These are phyloP conservation scores for Drosophila mauritiana DNA, from an alignment of 1,140 invertebrate species.

Conservation along the genomic window DNA sequence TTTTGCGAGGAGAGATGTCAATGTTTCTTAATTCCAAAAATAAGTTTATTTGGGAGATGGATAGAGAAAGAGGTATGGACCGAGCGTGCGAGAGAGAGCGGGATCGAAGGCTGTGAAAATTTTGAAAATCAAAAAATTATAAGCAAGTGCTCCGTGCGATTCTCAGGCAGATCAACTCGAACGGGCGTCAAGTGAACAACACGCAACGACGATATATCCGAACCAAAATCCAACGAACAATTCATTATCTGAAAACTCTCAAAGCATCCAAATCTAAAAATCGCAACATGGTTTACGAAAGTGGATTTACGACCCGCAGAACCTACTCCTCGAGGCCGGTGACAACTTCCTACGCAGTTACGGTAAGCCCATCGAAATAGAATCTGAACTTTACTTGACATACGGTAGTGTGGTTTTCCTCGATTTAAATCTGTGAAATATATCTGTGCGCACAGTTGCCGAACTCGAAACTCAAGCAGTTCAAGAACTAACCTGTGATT, in stretches of 20 bases:
- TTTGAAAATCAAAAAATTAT: slow-evolving; percentile 74
- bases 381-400: slow-evolving; percentile 28
- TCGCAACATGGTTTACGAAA: slow-evolving; percentile 93
- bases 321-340: slow-evolving; percentile 89
- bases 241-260: slow-evolving; percentile 42
- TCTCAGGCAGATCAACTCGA: slow-evolving; percentile 81
- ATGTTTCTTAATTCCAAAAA: slow-evolving; percentile 84
- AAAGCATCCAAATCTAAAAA: slow-evolving; percentile 36
- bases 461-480: slow-evolving; percentile 16
- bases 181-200: slow-evolving; percentile 84
- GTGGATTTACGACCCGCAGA: slow-evolving; percentile 94
- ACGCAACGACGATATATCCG: slow-evolving; percentile 64
- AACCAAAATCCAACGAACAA: slow-evolving; percentile 70
- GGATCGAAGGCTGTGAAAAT: slow-evolving; percentile 52
- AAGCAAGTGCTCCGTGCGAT: slow-evolving; percentile 61
- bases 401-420: slow-evolving; percentile 61
- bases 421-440: slow-evolving; percentile 69
- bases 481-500: slow-evolving; percentile 7
- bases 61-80: slow-evolving; percentile 45
- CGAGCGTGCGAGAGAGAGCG: slow-evolving; percentile 36
- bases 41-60: slow-evolving; percentile 70
- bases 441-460: slow-evolving; percentile 41
- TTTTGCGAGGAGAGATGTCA: slow-evolving; percentile 68
- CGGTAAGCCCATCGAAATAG: slow-evolving; percentile 88
- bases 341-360: slow-evolving; percentile 90